Base-by-base conservation (phyloP, 2,888 invertebrate genomes). In the Caradrina clavipalpis region DNA sequence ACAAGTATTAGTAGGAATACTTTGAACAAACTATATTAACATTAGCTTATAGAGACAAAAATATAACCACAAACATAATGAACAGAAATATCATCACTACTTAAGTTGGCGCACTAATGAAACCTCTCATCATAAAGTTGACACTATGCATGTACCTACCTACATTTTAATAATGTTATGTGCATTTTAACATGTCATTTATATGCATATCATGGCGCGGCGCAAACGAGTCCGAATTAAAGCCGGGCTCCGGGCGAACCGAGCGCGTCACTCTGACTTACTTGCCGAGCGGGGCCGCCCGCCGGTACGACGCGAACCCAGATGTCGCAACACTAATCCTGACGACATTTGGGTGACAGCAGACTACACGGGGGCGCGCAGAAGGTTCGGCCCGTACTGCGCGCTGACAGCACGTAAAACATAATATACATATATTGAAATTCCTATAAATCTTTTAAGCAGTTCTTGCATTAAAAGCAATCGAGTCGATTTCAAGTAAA, bases 311-410 rank as follows among this genome's bases (percentile, higher is more conserved):
- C 61, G 62, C 13, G 45, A 51, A 53, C 57, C 60, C 66, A 61
- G 59, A 66, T 72, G 81, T 73, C 57, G 21, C 70, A 26, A 45
- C 72, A 72, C 61, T 78, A 83, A 76, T 74, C 78, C 73, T 55
- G 19, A 53, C 21, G 26, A 68, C 42, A 77, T 62, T 75, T 45
- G 19, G 39, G n/a, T 54, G 19, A 26, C 50, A 47, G 39, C 22
- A 17, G 17, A 17, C 5, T 17, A 17, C 45, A 56, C 15, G n/a
- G 17, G 49, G n/a, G 62, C 3, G n/a, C 17, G 22, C 59, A 45
- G 42, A 60, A 71, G 42, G 15, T 22, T 13, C 55, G 49, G 15
- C 17, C 11, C 11, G 55, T 3, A 13, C 13, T 13, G 2, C 39
- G 8, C 35, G 39, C 13, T 13, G 11, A 39, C 11, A 39, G 35